A percentile compares a stretch with the other conserved stretches of the same genome.
These are phyloP conservation scores for Mellilla xanthometata DNA, from an alignment of 2,888 invertebrate genomes.

Conservation along the genomic window DNA sequence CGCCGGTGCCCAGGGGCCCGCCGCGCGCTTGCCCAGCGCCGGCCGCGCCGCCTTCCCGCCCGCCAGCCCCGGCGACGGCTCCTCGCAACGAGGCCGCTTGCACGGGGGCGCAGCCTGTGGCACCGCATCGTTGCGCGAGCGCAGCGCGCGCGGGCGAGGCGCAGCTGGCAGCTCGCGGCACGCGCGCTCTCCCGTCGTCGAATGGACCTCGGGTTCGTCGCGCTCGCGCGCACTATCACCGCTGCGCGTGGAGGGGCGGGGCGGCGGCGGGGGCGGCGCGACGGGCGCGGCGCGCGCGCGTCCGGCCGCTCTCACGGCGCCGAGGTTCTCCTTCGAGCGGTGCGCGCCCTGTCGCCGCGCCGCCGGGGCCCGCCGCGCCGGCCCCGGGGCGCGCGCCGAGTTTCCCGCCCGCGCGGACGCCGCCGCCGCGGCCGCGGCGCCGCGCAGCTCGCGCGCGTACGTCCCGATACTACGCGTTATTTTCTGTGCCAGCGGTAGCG, in stretches of 20 bases:
- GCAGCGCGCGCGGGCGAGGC: constrained; percentile 21
- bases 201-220: constrained; percentile 37
- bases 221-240: constrained; percentile 41
- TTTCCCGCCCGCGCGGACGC: constrained; percentile 60
- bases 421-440: constrained; percentile 41
- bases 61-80: constrained; percentile 29
- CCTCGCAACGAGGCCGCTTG: constrained; percentile 39
- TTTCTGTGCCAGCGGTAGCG: constrained; percentile 46
- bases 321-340: constrained; percentile 75
- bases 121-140: constrained; percentile 50
- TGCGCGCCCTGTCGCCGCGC: constrained; percentile 56
- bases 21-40: constrained; percentile 52
- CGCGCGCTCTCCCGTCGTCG: constrained; percentile 31
- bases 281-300: constrained; percentile 54
- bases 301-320: constrained; percentile 56
- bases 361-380: constrained; percentile 65
- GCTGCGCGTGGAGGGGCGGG: constrained; percentile 36
- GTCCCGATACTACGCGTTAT: constrained; percentile 50
- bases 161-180: constrained; percentile 34
- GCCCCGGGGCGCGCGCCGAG: constrained; percentile 68
- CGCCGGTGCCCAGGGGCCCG: constrained; percentile 69
- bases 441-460: constrained; percentile 51
- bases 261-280: constrained; percentile 37
- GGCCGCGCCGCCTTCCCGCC: constrained; percentile 35
- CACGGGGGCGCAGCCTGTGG: constrained; percentile 26